Evolutionary conservation across 2,888 invertebrate species (phyloP), one percentile per base, ranked within the genome.

Genomic region (Drosophila fulvimacula): DNA sequence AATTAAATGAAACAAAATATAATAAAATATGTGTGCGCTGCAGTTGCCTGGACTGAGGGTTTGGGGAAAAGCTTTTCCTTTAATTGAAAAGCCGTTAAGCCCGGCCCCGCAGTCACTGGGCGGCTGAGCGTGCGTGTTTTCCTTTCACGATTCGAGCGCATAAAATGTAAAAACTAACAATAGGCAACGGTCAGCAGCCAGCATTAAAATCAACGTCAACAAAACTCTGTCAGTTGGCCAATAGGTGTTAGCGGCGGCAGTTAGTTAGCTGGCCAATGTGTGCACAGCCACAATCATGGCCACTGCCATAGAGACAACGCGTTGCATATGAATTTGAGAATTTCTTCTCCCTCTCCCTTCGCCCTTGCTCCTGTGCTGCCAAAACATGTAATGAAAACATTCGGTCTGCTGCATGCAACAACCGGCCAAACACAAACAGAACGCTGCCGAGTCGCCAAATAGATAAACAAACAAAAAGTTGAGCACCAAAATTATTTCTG

Each of bases 1-100:
- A 86, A 86, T 86, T 89, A 89, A 86, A 89, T 86, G 73, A 73
- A 81, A 70, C 66, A 66, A 71, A 79, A 78, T 67, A 69, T 70
- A 74, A 79, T 79, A 68, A 79, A 73, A 80, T 82, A 79, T 56
- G 71, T 38, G 52, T 24, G 44, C 15, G 15, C 24, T 24, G 44
- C 24, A 24, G 0, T 24, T 13, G 13, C 5, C 11, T 15, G 11
- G 7, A 15, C 19, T 19, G 46, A 3, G 46, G 51, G 4, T 19
- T 15, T 17, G 24, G 24, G 17, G 17, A 59, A 74, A 88, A 85
- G 88, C 86, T 88, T 79, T 83, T 85, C 63, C 56, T 69, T 82
- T 83, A 83, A 83, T 83, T 83, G 83, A 77, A 82, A 83, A 65
- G 38, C 65, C 61, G 60, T 67, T 81, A 60, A 63, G 70, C 69